Evolutionary conservation across 2,888 invertebrate species (phyloP), one percentile per base, ranked within the genome.

Genomic region (Rhaphigaster nebulosa): DNA sequence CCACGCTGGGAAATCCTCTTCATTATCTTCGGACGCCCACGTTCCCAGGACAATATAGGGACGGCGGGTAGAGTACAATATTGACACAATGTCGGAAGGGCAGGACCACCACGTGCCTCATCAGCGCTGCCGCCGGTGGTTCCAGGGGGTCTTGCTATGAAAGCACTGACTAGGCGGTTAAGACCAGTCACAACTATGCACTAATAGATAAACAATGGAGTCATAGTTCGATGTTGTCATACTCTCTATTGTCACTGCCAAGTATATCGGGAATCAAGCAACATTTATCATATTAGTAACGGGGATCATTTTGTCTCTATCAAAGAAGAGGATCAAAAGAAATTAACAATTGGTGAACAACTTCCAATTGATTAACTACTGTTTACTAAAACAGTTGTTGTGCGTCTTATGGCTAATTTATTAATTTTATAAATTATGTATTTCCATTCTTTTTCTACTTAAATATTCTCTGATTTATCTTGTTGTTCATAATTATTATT

Each of bases 11-110:
- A n/a, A 20, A 41, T 88, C 60, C 60, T 60, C 60, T 88, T 60
- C 60, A 88, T 88, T 88, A 56, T 88, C 88, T 88, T n/a, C 84
- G 41, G 84, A 84, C 41, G 84, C 84, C 84, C 84, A 50, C 41
- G 84, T 84, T 84, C 84, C 84, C 84, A 84, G 84, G 84, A 84
- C 84, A 84, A 84, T 84, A 84, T 84, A n/a, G 84, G 84, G 13
- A 15, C 88, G 54, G 88, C 56, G 88, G 54, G 87, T 87, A 87
- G 18, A 10, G 54, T 34, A 88, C 88, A 88, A 88, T 88, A 88
- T 88, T 88, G 54, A 88, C 84, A 84, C 84, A 45, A 84, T 84
- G 84, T 50, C 45, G 45, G 84, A 50, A 50, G 84, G 84, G 84
- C 84, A 50, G 84, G 18, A 18, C n/a, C 3, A 26, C 84, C 84